These are phyloP conservation scores for Passerina amoena DNA, from an alignment of 2,113 vertebrate species.

Conservation along the genomic window DNA sequence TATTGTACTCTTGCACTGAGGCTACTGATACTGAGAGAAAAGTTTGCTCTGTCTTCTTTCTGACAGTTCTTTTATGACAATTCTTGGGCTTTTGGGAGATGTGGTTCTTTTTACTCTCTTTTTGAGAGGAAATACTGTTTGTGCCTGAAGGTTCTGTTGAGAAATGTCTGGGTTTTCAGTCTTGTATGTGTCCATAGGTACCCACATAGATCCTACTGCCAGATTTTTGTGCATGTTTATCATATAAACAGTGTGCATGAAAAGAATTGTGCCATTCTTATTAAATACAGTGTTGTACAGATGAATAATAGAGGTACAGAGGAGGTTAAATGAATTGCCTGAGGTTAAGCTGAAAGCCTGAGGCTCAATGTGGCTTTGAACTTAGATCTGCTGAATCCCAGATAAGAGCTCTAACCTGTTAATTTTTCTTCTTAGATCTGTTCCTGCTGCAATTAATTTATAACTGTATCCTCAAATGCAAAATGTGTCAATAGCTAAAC, in stretches of 20 bases:
- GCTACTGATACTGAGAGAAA: not conserved
- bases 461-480: not conserved
- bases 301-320: not conserved
- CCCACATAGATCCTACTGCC: not conserved
- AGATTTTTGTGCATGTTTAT: not conserved
- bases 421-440: not conserved
- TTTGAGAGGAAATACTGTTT: not conserved
- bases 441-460: slow-evolving; percentile 22
- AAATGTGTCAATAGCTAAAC: not conserved
- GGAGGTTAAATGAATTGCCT: slow-evolving; percentile 32
- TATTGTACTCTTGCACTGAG: not conserved
- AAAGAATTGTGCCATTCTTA: not conserved
- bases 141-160: not conserved
- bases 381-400: slow-evolving; percentile 5
- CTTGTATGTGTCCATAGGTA: not conserved
- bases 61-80: not conserved
- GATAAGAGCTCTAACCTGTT: slow-evolving; percentile 4
- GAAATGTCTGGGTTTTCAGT: not conserved
- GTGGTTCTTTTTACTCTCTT: not conserved
- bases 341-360: slow-evolving; percentile 15
- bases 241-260: not conserved
- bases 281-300: not conserved
- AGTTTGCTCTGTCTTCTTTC: not conserved
- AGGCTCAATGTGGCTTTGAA: slow-evolving; percentile 25
- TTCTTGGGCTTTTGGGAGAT: not conserved